Conservation (phyloP, 2,888 invertebrate genomes). For the Mantis religiosa region DNA sequence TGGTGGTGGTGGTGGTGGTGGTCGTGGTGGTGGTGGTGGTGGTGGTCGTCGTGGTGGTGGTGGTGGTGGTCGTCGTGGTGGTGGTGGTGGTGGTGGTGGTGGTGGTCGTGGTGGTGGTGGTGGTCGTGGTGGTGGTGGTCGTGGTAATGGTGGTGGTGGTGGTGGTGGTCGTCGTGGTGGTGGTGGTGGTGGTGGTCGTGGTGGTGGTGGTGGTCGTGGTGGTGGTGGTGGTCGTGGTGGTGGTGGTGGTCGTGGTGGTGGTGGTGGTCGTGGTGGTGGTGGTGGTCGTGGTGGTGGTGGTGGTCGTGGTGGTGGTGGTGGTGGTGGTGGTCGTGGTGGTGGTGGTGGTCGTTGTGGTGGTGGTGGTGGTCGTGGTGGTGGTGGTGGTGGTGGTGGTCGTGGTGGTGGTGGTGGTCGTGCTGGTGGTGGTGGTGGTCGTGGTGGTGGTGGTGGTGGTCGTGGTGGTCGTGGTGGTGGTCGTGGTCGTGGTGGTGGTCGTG, state of each 20-base stretch:
- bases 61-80: background rate
- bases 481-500: background rate
- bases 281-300: background rate
- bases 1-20: background rate
- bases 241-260: background rate
- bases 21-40: background rate
- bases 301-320: background rate
- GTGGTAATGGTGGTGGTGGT: background rate
- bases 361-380: background rate
- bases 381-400: background rate
- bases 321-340: background rate
- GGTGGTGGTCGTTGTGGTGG: no score
- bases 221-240: background rate
- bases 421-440: background rate
- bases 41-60: background rate
- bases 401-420: background rate
- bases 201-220: background rate
- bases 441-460: background rate
- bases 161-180: background rate
- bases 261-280: background rate
- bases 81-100: background rate
- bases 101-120: background rate
- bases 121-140: background rate
- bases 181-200: background rate
- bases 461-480: background rate